A percentile compares a stretch with the other conserved stretches of the same genome.
Evolutionary conservation across 1,140 invertebrate species (phyloP).

Genomic region (Hyphantria cunea): DNA sequence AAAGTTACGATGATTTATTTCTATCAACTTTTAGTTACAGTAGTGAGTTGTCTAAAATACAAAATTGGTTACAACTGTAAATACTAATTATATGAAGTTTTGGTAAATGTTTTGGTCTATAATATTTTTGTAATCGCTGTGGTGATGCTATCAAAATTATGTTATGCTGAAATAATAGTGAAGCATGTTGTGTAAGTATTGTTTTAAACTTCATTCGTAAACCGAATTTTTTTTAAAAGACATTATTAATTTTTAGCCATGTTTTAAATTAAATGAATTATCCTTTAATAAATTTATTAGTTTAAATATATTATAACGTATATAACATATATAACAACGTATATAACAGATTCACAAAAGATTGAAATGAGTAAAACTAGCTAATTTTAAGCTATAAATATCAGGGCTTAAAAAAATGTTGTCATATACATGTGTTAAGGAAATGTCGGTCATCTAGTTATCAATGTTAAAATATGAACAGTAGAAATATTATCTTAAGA

Average conservation of each 20-base stretch:
- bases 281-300: neutral
- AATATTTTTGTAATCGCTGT: constrained; percentile 23
- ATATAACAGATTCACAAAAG: no score
- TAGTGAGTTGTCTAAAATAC: constrained; percentile 6
- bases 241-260: no score
- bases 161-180: constrained; percentile 10
- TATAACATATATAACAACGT: neutral
- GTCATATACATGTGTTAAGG: no score
- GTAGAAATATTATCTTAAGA: no score
- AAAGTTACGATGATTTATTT: constrained; percentile 33
- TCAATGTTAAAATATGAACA: no score
- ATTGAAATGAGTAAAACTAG: no score
- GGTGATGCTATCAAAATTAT: constrained; percentile 8
- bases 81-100: constrained; percentile 16
- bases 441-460: no score
- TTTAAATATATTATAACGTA: neutral
- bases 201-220: neutral
- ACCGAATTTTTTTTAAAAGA: no score
- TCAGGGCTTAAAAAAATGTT: no score
- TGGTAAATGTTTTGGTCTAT: neutral
- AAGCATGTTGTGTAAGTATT: constrained; percentile 17
- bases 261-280: neutral
- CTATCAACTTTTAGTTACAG: constrained; percentile 15
- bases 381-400: no score
- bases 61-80: constrained; percentile 3